Evolutionary conservation across 2,888 invertebrate species (phyloP).

Genomic region (Cataglyphis altisquamis): DNA sequence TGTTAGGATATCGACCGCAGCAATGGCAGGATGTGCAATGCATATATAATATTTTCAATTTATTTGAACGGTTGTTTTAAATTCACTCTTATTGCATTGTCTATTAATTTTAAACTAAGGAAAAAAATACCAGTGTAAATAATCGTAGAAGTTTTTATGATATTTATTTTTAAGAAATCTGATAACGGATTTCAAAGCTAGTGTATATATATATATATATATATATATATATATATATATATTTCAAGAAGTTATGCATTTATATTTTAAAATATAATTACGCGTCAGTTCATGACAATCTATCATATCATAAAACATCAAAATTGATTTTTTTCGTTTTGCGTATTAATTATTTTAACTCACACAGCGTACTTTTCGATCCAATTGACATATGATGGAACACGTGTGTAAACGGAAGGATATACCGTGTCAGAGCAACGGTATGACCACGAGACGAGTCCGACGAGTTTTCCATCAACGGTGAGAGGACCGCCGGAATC

Average conservation of each 20-base stretch:
- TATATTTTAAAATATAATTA: constrained; percentile 2
- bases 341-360: constrained; percentile 3
- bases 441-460: constrained; percentile 76
- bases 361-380: constrained; percentile 67
- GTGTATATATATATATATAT: neutral
- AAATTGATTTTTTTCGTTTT: constrained; percentile 16
- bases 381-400: constrained; percentile 75
- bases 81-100: neutral
- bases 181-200: no score
- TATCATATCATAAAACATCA: neutral
- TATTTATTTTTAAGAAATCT: neutral
- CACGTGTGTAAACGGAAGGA: constrained; percentile 78
- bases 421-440: constrained; percentile 70
- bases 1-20: neutral
- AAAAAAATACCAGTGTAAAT: neutral
- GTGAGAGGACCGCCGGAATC: constrained; percentile 80
- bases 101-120: neutral
- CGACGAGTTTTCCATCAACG: constrained; percentile 74
- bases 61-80: neutral
- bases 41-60: neutral
- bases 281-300: neutral
- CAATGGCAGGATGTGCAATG: neutral
- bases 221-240: neutral
- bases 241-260: neutral
- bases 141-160: neutral